Evolutionary conservation across 2,797 vertebrate genomes (phyloP), one percentile per base, ranked within the genome.

Genomic region (Chelmon rostratus): DNA sequence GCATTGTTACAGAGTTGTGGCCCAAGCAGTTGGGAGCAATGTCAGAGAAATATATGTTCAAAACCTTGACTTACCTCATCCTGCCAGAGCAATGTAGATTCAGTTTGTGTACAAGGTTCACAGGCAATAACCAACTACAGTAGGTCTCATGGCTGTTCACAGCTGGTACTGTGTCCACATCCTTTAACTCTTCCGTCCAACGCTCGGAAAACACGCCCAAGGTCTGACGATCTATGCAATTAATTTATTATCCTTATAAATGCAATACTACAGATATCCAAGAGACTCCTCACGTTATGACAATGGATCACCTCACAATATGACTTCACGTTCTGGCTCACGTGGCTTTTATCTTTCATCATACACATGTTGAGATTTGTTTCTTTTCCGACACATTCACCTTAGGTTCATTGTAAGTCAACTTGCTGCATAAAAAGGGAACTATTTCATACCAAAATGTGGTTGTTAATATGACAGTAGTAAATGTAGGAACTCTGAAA

Each of bases 141-240:
- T 78, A 77, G 77, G 82, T 79, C 76, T 88, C 77, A 69, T 78
- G 87, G 79, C 91, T 90, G 85, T 82, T 92, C 91, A 94, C 93
- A 94, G 93, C 93, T 93, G 93, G 91, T 93, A 86, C 93, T 93
- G 93, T 94, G 93, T 92, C 91, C 77, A 88, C 81, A 66, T 87
- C 81, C 77, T 89, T 81, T 69, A 76, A 83, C 83, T 84, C 82
- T 83, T 92, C 92, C 87, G 84, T 93, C 88, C 90, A 88, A 53
- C 68, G 65, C 73, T 87, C 11, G 76, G 79, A 92, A 50, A 90
- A 85, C 86, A 79, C 4, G 54, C 81, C 86, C 82, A 73, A 83
- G 86, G 86, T 91, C 90, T 90, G 84, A 84, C 28, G 89, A 90
- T 91, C 94, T 93, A 93, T 93, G 93, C 93, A 94, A 93, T 86